A percentile compares a stretch with the other conserved stretches of the same genome.
Evolutionary conservation across 2,888 invertebrate species (phyloP).

Genomic region (Glyphotaelius pellucidus): DNA sequence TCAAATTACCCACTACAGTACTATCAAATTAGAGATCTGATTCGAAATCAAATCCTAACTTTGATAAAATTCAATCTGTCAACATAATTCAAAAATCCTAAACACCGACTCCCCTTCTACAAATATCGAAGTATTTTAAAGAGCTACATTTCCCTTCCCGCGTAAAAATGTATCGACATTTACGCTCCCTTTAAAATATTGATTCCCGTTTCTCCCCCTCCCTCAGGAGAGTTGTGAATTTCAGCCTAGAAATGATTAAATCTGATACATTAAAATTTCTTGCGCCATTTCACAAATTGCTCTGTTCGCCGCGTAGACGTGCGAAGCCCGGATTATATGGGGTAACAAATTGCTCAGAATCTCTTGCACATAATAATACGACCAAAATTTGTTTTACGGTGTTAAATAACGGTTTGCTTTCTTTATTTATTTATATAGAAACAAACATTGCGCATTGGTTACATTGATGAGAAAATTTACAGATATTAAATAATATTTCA

Average conservation of each 20-base stretch:
- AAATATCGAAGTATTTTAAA: not conserved
- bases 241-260: not conserved
- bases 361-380: not conserved
- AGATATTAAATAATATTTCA: too few species aligned
- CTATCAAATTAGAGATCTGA: too few species aligned
- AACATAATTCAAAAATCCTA: not conserved
- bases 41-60: too few species aligned
- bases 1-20: not conserved
- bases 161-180: not conserved
- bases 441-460: too few species aligned
- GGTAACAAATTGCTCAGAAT: not conserved
- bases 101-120: too few species aligned
- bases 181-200: not conserved
- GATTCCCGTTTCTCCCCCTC: not conserved
- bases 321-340: conserved; percentile 2
- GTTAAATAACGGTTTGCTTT: not conserved
- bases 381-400: not conserved
- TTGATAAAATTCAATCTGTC: not conserved
- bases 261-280: conserved; percentile 2
- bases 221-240: not conserved
- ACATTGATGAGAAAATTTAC: too few species aligned
- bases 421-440: too few species aligned
- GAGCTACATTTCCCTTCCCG: not conserved
- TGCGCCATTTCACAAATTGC: not conserved
- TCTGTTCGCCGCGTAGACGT: conserved; percentile 2